Base-by-base conservation (phyloP, 2,797 vertebrate species). In the Pipistrellus pipistrellus region DNA sequence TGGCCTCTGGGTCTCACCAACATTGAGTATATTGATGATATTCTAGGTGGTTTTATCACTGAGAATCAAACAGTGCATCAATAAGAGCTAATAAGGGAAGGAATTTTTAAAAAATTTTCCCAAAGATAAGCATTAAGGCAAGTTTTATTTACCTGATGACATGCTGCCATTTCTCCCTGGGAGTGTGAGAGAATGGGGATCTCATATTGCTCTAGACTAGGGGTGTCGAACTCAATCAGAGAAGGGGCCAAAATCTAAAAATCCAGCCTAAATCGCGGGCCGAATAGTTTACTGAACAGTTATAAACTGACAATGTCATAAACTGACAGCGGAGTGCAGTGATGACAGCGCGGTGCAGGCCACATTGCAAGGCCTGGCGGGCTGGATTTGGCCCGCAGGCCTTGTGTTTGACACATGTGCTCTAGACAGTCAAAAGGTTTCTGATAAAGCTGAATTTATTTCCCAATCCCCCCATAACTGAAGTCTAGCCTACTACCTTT, bases 1-100 rank as follows among this genome's bases (percentile, higher is more conserved):
- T 80, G 30, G 8, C 44, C 35, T 71, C 80, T 64, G 32, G 68
- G 21, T 80, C 30, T 85, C 55, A 80, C 41, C 38, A 66, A 72
- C 13, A 69, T 35, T 25, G 18, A 30, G 3, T 21, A 73, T 46
- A 35, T 62, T 77, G 35, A 20, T 82, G 44, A 80, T 72, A 35
- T 76, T 88, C 68, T 80, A 17, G 44, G 23, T 83, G 46, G 1
- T 32, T 77, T 94, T 80, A 30, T 55, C 59, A 72, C 15, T 17
- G 10, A 85, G 41, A 96, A 85, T 51, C 51, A 80, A 95, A 83
- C 4, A 48, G 71, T 38, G 14, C 35, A n/a, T 55, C 48, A 93
- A 73, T 13, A 85, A 94, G 6, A 93, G 21, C n/a, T 96, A 72
- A n/a, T 32, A 44, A 80, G 21, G 83, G 9, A 71, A 44, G 21